These are phyloP conservation scores for Pristionchus arcanus DNA, from an alignment of 2,888 invertebrate species.

Conservation along the genomic window DNA sequence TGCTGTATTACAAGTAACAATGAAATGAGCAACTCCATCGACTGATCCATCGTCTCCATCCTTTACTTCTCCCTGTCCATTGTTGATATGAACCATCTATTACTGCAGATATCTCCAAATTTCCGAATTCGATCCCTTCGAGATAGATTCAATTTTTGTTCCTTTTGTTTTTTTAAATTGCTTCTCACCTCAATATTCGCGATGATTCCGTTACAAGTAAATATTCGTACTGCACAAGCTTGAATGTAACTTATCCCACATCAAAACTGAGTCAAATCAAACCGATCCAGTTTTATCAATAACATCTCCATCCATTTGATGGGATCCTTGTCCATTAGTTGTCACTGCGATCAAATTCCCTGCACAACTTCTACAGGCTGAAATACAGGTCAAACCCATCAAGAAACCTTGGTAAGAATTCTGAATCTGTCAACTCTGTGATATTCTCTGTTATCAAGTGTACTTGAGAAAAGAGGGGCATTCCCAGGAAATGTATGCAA, in stretches of 20 bases:
- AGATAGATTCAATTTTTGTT: no score
- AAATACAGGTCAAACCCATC: background rate
- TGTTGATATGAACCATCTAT: background rate
- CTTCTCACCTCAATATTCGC: constrained; percentile 31
- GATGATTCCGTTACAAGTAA: background rate
- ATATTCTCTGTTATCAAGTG: background rate
- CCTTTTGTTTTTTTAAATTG: background rate
- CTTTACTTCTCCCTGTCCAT: background rate
- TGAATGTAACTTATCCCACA: background rate
- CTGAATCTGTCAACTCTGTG: background rate
- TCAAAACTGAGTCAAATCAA: background rate
- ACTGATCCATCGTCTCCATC: constrained; percentile 3
- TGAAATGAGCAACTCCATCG: constrained; percentile 2
- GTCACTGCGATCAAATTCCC: background rate
- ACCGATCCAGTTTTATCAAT: background rate
- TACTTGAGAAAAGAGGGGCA: background rate
- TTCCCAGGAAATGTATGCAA: background rate
- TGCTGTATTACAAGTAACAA: background rate
- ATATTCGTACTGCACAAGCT: background rate
- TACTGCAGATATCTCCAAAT: background rate
- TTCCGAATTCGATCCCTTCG: no score
- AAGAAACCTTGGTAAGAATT: background rate
- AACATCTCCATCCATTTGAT: constrained; percentile 9
- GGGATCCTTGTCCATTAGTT: background rate
- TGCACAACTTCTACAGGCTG: background rate